Evolutionary conservation across 2,797 vertebrate species (phyloP), one percentile per base, ranked within the genome.

Genomic region (Phataginus tricuspis): DNA sequence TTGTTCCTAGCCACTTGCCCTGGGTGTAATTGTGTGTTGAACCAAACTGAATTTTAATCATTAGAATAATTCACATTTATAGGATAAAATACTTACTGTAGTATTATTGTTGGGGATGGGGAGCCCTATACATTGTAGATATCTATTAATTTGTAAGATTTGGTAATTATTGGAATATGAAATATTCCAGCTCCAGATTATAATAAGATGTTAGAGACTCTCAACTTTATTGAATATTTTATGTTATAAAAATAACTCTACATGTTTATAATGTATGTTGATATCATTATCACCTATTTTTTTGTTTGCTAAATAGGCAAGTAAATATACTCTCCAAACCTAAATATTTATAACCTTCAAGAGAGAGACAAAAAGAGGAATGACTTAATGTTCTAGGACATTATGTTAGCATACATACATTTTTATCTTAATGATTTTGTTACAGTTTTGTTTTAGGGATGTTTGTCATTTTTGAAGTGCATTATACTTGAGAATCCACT

Each of bases 61-160:
- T 61, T 77, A 45, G 15, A 39, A 5, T 51, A 64, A 49, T 51
- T 79, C 66, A 39, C 12, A 19, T n/a, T 94, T 31, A 27, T 45
- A 57, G 42, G 57, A 51, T 61, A 53, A 77, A 69, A 34, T 69
- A 21, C 23, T 6, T 61, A 37, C 13, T 71, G 34, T 57, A 37
- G 68, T 69, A 4, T 1, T 78, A n/a, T 97, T 96, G 95, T 89
- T 89, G 96, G 27, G 55, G 92, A 72, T 94, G 59, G 96, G 97
- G 90, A 94, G 84, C 92, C 78, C 91, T 90, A 95, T 96, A 23
- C 66, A 75, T 95, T 97, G 98, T 95, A 97, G 95, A 96, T 94
- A 34, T 96, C 97, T 98, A 97, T 37, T 97, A 97, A 98, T 97
- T 96, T 94, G 83, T 98, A 97, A 97, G 97, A 95, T 95, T 98